A percentile compares a stretch with the other conserved stretches of the same genome.
These are phyloP conservation scores for Uloborus plumipes DNA, from an alignment of 2,888 invertebrate species.

Conservation along the genomic window DNA sequence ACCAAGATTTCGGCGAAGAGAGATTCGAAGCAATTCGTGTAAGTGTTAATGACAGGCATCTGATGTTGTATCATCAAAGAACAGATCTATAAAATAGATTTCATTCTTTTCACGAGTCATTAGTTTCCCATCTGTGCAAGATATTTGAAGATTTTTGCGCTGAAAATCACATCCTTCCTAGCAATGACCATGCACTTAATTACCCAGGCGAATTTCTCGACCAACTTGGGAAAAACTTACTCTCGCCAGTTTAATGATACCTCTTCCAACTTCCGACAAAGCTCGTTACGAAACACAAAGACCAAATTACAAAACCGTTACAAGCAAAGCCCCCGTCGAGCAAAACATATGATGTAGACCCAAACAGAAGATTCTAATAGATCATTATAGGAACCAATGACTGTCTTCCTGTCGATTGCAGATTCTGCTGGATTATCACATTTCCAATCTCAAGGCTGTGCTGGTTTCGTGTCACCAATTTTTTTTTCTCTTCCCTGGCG, in stretches of 20 bases:
- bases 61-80: too few relatives aligned
- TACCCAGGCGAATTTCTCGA: neutral
- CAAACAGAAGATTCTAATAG: conserved; percentile 46
- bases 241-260: conserved; percentile 35
- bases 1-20: too few relatives aligned
- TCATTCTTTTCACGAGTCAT: too few relatives aligned
- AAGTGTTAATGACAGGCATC: too few relatives aligned
- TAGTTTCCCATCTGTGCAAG: too few relatives aligned
- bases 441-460: conserved; percentile 35
- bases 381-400: conserved; percentile 54
- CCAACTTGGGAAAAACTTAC: conserved; percentile 4
- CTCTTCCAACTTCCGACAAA: conserved; percentile 44
- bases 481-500: conserved; percentile 18
- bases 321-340: conserved; percentile 19
- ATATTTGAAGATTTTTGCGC: too few relatives aligned
- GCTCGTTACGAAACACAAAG: conserved; percentile 42
- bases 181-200: too few relatives aligned
- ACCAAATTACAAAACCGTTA: conserved; percentile 55
- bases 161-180: too few relatives aligned
- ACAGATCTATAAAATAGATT: too few relatives aligned
- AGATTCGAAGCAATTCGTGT: too few relatives aligned
- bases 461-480: conserved; percentile 23
- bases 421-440: conserved; percentile 45
- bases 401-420: conserved; percentile 55
- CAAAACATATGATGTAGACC: conserved; percentile 8